Conservation (phyloP, 2,113 vertebrate genomes). For the Zosterops japonicus region DNA sequence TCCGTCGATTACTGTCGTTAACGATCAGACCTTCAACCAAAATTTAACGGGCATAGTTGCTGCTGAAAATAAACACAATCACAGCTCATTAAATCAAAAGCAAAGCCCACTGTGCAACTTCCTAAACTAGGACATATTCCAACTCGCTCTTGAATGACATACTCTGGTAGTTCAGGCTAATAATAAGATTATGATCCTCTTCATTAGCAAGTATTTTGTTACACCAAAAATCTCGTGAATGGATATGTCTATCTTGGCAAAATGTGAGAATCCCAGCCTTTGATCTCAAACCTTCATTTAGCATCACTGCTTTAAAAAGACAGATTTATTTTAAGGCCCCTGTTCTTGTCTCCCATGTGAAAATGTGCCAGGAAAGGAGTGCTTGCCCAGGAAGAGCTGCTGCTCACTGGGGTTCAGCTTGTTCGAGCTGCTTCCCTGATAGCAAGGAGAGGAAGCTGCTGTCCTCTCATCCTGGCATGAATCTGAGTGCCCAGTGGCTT, state of each 20-base stretch:
- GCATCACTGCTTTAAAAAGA: constrained; percentile 30
- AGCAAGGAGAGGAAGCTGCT: background rate
- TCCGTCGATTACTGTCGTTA: background rate
- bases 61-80: constrained; percentile 58
- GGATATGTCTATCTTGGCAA: constrained; percentile 60
- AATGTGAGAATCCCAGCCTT: constrained; percentile 58
- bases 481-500: background rate
- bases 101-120: constrained; percentile 31
- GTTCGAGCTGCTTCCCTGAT: background rate
- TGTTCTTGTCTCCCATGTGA: background rate
- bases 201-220: constrained; percentile 71
- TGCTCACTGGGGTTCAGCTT: background rate
- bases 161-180: constrained; percentile 45
- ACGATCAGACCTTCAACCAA: constrained; percentile 6
- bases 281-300: constrained; percentile 60
- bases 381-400: background rate
- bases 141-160: background rate
- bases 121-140: constrained; percentile 57
- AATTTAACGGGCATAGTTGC: background rate
- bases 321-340: constrained; percentile 64
- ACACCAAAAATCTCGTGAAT: constrained; percentile 56
- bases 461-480: background rate
- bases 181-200: constrained; percentile 62
- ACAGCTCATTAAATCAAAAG: constrained; percentile 59
- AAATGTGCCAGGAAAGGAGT: background rate